Conservation (phyloP, 1,140 invertebrate genomes). For the Fopius arisanus region DNA sequence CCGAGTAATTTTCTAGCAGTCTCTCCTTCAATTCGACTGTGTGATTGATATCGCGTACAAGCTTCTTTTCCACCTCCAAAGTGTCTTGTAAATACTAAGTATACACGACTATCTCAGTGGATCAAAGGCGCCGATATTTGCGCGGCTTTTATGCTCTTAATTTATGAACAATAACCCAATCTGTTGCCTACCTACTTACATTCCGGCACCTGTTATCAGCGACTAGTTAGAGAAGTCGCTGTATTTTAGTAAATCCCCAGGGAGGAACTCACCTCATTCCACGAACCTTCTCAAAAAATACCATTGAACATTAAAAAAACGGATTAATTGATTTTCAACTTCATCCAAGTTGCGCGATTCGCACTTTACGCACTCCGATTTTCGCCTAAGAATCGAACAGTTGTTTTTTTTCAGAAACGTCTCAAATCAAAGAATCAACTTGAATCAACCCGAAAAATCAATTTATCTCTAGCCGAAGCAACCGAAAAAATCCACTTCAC, state of each 20-base stretch:
- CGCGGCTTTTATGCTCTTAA: constrained; percentile 58
- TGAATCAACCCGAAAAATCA: too few species aligned
- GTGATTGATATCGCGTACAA: not conserved
- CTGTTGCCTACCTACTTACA: constrained; percentile 39
- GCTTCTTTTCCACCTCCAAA: not conserved
- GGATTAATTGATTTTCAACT: too few species aligned
- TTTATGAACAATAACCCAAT: constrained; percentile 58
- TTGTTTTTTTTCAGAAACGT: too few species aligned
- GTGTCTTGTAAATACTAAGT: constrained; percentile 49
- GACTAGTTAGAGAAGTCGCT: not conserved
- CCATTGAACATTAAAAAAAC: too few species aligned
- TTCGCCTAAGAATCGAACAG: too few species aligned
- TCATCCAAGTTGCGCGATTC: too few species aligned
- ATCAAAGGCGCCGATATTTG: constrained; percentile 55
- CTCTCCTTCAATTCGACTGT: not conserved
- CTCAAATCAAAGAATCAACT: too few species aligned
- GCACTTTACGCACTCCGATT: too few species aligned
- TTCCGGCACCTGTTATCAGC: constrained; percentile 46
- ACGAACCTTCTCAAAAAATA: too few species aligned
- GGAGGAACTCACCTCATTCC: not conserved
- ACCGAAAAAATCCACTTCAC: too few species aligned
- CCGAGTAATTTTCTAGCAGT: too few species aligned
- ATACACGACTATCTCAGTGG: constrained; percentile 44
- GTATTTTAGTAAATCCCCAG: not conserved
- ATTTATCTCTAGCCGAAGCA: too few species aligned